A percentile compares a stretch with the other conserved stretches of the same genome.
Conservation (phyloP, 2,888 invertebrate genomes). For the Volucella bombylans region DNA sequence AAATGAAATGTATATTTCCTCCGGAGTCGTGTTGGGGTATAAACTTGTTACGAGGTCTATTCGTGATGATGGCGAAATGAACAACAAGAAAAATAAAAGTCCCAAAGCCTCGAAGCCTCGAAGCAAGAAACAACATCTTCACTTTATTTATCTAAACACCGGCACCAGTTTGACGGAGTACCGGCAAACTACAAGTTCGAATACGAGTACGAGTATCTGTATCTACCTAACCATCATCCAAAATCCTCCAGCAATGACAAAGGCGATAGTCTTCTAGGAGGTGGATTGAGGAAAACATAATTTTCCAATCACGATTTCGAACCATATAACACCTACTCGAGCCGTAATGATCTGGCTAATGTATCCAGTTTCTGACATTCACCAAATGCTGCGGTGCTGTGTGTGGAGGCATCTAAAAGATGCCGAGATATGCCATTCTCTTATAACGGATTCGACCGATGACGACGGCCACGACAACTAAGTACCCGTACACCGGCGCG, state of each 20-base stretch:
- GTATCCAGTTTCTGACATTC: slow-evolving; percentile 67
- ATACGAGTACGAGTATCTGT: neutral
- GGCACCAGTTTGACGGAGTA: neutral
- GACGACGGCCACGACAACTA: neutral
- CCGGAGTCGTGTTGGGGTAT: slow-evolving; percentile 19
- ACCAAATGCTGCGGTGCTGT: slow-evolving; percentile 30
- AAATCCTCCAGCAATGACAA: slow-evolving; percentile 48
- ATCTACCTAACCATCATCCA: neutral
- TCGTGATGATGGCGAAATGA: slow-evolving; percentile 59
- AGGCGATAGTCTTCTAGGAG: slow-evolving; percentile 21
- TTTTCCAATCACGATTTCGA: slow-evolving; percentile 70
- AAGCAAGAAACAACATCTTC: slow-evolving; percentile 44
- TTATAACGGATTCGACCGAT: slow-evolving; percentile 60
- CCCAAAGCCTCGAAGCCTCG: neutral
- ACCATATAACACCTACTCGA: slow-evolving; percentile 73
- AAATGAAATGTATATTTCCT: slow-evolving; percentile 15
- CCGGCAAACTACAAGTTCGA: slow-evolving; percentile 7
- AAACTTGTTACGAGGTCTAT: slow-evolving; percentile 65
- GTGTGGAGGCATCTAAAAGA: slow-evolving; percentile 48
- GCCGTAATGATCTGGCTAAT: slow-evolving; percentile 69
- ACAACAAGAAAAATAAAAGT: slow-evolving; percentile 2
- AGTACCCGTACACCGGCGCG: too few species aligned
- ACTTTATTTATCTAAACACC: slow-evolving; percentile 43
- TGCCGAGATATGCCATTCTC: slow-evolving; percentile 68
- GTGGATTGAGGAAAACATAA: slow-evolving; percentile 56